Base-by-base conservation (phyloP, 92 coral and sea anemone genomes). In the Parazoanthus darwini region DNA sequence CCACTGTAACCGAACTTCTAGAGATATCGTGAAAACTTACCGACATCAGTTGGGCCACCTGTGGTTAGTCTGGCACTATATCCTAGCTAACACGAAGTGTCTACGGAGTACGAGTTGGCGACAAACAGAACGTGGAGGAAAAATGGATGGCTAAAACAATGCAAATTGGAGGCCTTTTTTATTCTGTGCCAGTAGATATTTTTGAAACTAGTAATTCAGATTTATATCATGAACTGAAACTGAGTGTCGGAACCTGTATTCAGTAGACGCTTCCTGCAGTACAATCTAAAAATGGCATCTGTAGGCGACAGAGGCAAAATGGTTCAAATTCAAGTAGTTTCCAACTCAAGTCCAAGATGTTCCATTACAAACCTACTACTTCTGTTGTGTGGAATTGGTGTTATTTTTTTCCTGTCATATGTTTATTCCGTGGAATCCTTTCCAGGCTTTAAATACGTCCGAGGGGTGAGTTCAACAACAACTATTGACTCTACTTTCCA, bases 391-490 rank as follows among this genome's bases (percentile, higher is more conserved):
- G 86, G 23, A n/a, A 39, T 83, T 42, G 78, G 86, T 4, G 3
- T 83, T 44, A 2, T 68, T n/a, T 44, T 38, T 38, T 18, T 73
- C 44, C 16, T 83, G 1, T 0, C 25, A 7, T 83, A 83, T 26
- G 51, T 70, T 42, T 42, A 68, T 16, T 25, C 4, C 13, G 13
- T 48, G 86, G 86, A 83, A 83, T 43, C 77, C 14, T 83, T 26
- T 43, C 25, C 51, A 25, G 65, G 65, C 5, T 8, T 83, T 13
- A 23, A 33, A 0, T 26, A 20, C 29, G 46, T 22, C 13, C 37
- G 14, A 68, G 35, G 36, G 39, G n/a, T 3, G 6, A n/a, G 9
- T 5, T 3, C 74, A 39, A 2, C 76, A 14, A 10, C 44, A 54
- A 50, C 7, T 25, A 26, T 16, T 23, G 4, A 7, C n/a, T 25